Evolutionary conservation across 1,140 invertebrate species (phyloP), one percentile per base, ranked within the genome.

Genomic region (Lucilia sericata): DNA sequence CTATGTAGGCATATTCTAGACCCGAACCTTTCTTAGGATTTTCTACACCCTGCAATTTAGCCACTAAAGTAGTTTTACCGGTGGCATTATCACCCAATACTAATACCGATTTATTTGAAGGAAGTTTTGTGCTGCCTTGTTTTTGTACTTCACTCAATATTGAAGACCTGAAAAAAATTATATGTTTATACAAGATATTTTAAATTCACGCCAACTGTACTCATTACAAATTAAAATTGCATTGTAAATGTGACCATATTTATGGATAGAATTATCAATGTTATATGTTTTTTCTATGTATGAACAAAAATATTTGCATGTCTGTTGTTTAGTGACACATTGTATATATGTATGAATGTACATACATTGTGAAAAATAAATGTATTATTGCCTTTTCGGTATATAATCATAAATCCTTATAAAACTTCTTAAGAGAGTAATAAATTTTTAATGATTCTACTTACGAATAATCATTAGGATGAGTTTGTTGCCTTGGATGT

Each of bases 1-100:
- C 97, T 89, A 99, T 97, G 90, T 99, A 99, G 84, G 98, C 97
- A 92, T 99, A 99, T 92, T 99, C 99, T 85, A 99, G 92, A 9
- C 98, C 98, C 74, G 97, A 97, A 65, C 98, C 98, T 93, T 99
- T 99, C 91, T 98, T 99, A 4, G 98, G 97, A 92, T 99, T 97
- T 88, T 99, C 98, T 76, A 97, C 96, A 83, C 98, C 97, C 93
- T 97, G 96, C 85, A 97, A 92, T 92, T 97, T 97, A 3, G 98
- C 97, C 89, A 99, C 96, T 84, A 99, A 93, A 82, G 98, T 99
- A 36, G 98, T 99, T 93, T 99, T 99, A 17, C 99, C 99, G 88
- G 96, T 97, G 92, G 98, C 97, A 93, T 97, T 97, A 91, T 99
- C 97, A 88, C 98, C 97, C 92, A 98, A 92, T 85, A 98, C 97